Evolutionary conservation across 1,140 invertebrate genomes (phyloP).

Genomic region (Pseudomyrmex dendroicus): DNA sequence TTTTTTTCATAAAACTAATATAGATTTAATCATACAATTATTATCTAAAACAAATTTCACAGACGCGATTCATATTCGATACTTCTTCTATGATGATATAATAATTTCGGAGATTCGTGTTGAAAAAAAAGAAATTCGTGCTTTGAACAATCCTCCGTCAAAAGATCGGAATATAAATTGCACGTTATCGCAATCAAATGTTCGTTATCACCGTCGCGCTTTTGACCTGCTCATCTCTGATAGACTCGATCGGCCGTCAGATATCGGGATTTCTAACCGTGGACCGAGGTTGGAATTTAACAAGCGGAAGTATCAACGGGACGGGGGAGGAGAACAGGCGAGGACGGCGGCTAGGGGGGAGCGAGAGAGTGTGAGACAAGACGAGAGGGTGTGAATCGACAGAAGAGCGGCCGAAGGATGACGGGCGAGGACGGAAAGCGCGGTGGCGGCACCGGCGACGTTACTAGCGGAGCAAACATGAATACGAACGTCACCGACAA

Average conservation of each 20-base stretch:
- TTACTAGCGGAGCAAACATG: conserved; percentile 62
- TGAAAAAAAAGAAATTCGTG: not conserved
- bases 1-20: too few relatives aligned
- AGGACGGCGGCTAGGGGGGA: conserved; percentile 67
- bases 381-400: conserved; percentile 70
- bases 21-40: not conserved
- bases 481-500: conserved; percentile 71
- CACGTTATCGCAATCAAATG: conserved; percentile 10
- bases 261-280: conserved; percentile 70
- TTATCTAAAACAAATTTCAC: not conserved
- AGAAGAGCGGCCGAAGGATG: conserved; percentile 76
- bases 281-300: conserved; percentile 64
- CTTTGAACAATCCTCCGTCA: not conserved
- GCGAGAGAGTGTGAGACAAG: conserved; percentile 73
- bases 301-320: conserved; percentile 65
- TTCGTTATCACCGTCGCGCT: conserved; percentile 6
- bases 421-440: conserved; percentile 83
- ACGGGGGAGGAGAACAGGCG: conserved; percentile 60
- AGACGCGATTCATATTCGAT: not conserved
- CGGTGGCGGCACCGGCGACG: conserved; percentile 71
- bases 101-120: not conserved
- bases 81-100: too few relatives aligned
- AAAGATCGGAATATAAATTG: not conserved
- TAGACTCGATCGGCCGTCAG: conserved; percentile 58
- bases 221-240: conserved; percentile 46